phyloP scores from a whole-genome alignment of 2,113 vertebrate genomes.

The Stegastes partitus region DNA sequence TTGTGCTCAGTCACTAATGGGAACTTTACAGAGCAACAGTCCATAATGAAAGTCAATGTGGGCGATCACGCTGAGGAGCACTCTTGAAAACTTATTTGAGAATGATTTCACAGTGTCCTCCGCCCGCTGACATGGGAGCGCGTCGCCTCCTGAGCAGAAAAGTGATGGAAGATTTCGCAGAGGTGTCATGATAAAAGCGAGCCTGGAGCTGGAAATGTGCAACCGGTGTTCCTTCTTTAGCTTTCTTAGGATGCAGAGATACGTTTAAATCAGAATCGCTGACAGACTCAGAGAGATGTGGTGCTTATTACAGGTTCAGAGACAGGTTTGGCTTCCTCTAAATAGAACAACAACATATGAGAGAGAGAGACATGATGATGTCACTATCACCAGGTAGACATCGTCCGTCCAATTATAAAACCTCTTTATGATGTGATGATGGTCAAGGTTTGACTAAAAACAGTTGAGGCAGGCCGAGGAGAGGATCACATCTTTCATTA shows the following conservation, averaged over 20 bases:
- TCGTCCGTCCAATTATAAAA: too few relatives aligned
- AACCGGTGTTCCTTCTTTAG: background rate
- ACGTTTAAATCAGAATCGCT: background rate
- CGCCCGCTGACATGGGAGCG: background rate
- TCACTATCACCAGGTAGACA: too few relatives aligned
- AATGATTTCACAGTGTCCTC: background rate
- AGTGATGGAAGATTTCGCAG: background rate
- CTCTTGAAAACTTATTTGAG: background rate
- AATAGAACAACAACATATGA: too few relatives aligned
- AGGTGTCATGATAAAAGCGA: background rate
- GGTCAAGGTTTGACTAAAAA: too few relatives aligned
- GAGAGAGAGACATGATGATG: too few relatives aligned
- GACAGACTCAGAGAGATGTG: background rate
- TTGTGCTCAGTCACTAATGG: constrained; percentile 32
- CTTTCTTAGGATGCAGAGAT: background rate
- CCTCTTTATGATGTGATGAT: too few relatives aligned
- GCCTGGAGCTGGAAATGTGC: background rate
- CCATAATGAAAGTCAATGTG: constrained; percentile 9
- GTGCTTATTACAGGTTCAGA: too few relatives aligned
- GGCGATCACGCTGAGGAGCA: background rate
- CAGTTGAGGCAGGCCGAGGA: too few relatives aligned
- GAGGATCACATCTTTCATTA: too few relatives aligned
- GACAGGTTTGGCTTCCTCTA: too few relatives aligned
- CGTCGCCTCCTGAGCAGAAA: background rate
- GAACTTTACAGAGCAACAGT: constrained; percentile 27